These are phyloP conservation scores for Nowickia ferox DNA, from an alignment of 2,888 invertebrate genomes.

Conservation along the genomic window DNA sequence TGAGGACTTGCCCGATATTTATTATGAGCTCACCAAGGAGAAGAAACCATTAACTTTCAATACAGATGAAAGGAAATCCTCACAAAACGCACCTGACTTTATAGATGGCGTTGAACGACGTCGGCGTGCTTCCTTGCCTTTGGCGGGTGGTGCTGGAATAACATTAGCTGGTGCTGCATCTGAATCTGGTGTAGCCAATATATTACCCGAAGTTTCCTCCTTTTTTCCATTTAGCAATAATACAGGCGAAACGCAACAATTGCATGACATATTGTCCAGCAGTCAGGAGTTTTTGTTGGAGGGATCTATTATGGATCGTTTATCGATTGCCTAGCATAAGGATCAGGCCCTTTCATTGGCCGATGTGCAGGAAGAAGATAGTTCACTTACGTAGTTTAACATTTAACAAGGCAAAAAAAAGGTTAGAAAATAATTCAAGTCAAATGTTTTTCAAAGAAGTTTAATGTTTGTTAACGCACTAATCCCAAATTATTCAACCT, in stretches of 20 bases:
- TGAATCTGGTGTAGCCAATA: slow-evolving; percentile 25
- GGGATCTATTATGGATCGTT: slow-evolving; percentile 82
- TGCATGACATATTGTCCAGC: slow-evolving; percentile 81
- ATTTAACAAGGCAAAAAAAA: slow-evolving; percentile 7
- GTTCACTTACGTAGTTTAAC: slow-evolving; percentile 14
- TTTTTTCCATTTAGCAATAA: slow-evolving; percentile 83
- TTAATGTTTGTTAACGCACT: too few relatives aligned
- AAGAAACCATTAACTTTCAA: slow-evolving; percentile 61
- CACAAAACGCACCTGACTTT: slow-evolving; percentile 75
- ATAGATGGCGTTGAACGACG: slow-evolving; percentile 80
- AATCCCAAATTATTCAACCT: too few relatives aligned
- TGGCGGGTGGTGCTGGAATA: slow-evolving; percentile 58
- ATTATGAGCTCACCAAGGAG: slow-evolving; percentile 77
- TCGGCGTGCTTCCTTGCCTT: slow-evolving; percentile 74
- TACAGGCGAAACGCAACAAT: slow-evolving; percentile 79
- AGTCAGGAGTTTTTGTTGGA: slow-evolving; percentile 80
- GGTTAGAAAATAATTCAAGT: slow-evolving; percentile 9
- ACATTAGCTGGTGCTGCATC: slow-evolving; percentile 48
- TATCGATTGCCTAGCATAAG: slow-evolving; percentile 79
- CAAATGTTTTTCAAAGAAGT: not conserved
- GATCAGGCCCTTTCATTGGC: slow-evolving; percentile 41
- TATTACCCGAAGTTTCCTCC: slow-evolving; percentile 81
- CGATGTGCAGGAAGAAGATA: slow-evolving; percentile 41
- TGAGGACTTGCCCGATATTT: slow-evolving; percentile 81
- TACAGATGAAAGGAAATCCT: slow-evolving; percentile 33